Conservation (phyloP, 1,140 invertebrate species). For the Leptinotarsa undecemlineata region DNA sequence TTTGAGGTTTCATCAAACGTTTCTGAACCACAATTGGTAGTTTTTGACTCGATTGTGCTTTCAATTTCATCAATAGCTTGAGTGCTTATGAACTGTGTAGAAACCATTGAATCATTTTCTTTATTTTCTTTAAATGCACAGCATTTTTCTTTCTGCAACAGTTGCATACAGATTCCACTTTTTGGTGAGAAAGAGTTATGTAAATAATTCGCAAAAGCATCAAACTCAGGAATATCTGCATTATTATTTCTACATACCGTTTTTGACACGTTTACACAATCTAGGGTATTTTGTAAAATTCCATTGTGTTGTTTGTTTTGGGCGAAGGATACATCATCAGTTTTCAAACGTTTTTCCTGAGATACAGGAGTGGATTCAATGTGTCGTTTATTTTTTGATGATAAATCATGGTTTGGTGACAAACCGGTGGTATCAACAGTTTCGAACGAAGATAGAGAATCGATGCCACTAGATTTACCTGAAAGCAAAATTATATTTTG, state of each 20-base stretch:
- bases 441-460: neutral
- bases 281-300: slow-evolving; percentile 9
- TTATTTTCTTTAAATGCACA: neutral
- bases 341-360: neutral
- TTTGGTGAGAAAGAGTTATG: neutral
- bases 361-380: neutral
- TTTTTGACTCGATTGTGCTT: neutral
- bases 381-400: neutral
- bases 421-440: neutral
- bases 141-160: neutral
- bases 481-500: too few species aligned
- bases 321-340: neutral
- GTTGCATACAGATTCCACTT: neutral
- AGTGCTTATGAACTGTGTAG: slow-evolving; percentile 26
- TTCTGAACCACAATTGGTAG: slow-evolving; percentile 16
- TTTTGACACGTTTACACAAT: neutral
- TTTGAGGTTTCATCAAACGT: slow-evolving; percentile 27
- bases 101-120: neutral
- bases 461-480: neutral
- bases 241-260: neutral
- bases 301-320: neutral
- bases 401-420: neutral
- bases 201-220: slow-evolving; percentile 28
- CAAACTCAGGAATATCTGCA: slow-evolving; percentile 14
- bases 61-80: slow-evolving; percentile 37